Evolutionary conservation across 2,888 invertebrate species (phyloP).

Genomic region (Noctua pronuba): DNA sequence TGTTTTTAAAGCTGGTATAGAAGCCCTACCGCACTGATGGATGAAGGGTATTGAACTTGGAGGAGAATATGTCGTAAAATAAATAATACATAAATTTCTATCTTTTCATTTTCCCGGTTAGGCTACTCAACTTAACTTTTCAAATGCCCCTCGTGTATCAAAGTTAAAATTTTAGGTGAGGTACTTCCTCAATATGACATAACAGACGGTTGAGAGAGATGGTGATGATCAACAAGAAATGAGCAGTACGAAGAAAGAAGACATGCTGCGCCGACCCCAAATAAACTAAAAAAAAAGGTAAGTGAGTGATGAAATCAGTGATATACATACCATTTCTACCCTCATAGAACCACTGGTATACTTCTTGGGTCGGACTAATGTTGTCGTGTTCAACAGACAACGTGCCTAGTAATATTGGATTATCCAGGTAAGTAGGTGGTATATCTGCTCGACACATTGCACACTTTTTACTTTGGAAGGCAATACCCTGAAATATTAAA

Average conservation of each 20-base stretch:
- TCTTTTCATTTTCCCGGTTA: no score
- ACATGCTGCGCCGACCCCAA: not conserved
- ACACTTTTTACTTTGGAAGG: slow-evolving; percentile 96
- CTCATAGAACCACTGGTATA: slow-evolving; percentile 98
- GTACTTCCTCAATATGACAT: not conserved
- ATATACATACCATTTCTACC: slow-evolving; percentile 95
- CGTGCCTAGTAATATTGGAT: slow-evolving; percentile 94
- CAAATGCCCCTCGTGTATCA: no score
- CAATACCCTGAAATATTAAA: slow-evolving; percentile 91
- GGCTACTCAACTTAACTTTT: no score
- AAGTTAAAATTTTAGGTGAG: not conserved
- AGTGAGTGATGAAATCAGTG: slow-evolving; percentile 1
- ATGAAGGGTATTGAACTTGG: not conserved
- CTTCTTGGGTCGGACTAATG: slow-evolving; percentile 90
- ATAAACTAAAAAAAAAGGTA: not conserved
- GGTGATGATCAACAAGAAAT: not conserved
- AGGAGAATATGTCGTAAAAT: not conserved
- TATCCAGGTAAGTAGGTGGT: slow-evolving; percentile 96
- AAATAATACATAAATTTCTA: not conserved
- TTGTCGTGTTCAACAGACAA: slow-evolving; percentile 68
- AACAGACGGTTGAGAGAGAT: not conserved
- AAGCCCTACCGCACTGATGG: no score
- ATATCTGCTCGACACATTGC: slow-evolving; percentile 98
- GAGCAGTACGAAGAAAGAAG: not conserved
- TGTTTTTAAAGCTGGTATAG: no score